These are phyloP conservation scores for Lottia scabra DNA, from an alignment of 2,888 invertebrate genomes.

Conservation along the genomic window DNA sequence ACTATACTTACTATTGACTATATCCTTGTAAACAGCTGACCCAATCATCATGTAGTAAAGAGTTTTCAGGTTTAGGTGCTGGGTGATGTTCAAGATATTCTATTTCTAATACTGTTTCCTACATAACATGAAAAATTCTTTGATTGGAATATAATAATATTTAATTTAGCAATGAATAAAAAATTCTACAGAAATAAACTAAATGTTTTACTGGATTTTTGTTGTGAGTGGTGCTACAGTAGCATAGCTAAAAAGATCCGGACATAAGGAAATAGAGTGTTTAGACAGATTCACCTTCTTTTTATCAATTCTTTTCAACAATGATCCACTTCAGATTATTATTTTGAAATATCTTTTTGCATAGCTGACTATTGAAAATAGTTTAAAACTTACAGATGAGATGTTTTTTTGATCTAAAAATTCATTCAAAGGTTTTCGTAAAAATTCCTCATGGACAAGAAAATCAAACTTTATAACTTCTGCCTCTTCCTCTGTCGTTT, in stretches of 20 bases:
- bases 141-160: no score
- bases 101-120: conserved; percentile 86
- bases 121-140: conserved; percentile 24
- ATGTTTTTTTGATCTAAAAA: conserved; percentile 82
- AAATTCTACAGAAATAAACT: no score
- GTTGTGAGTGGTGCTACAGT: no score
- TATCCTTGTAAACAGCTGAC: conserved; percentile 83
- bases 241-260: no score
- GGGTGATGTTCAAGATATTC: conserved; percentile 93
- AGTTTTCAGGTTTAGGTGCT: conserved; percentile 92
- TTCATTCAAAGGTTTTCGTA: conserved; percentile 79
- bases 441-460: conserved; percentile 84
- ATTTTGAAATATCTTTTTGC: no score
- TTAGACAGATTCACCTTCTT: no score
- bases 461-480: conserved; percentile 84
- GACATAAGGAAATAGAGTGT: no score
- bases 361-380: no score
- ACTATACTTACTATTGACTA: conserved; percentile 48
- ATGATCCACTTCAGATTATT: no score
- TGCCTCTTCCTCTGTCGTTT: conserved; percentile 3
- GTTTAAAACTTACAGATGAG: conserved; percentile 73
- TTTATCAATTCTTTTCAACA: no score
- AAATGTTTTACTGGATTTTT: no score
- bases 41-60: conserved; percentile 97
- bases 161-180: no score